These are phyloP conservation scores for Andricus quercusramuli DNA, from an alignment of 2,888 invertebrate species.

Conservation along the genomic window DNA sequence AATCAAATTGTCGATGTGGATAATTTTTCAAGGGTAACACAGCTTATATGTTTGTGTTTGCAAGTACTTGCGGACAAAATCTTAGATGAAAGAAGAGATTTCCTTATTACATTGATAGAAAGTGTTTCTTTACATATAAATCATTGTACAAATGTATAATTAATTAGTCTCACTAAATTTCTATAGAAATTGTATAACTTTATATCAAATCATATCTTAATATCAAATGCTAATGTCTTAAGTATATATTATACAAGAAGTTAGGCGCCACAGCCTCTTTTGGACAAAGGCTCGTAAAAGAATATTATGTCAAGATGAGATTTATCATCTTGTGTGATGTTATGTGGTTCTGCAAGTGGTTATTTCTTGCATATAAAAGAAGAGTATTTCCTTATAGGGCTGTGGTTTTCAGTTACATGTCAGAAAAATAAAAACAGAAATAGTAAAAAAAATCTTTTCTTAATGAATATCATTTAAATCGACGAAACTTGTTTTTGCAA, in stretches of 20 bases:
- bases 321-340: conserved; percentile 24
- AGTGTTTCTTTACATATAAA: background rate
- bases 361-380: conserved; percentile 6
- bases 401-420: background rate
- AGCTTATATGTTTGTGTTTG: background rate
- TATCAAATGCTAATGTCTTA: background rate
- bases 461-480: background rate
- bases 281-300: conserved; percentile 32
- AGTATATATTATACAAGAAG: conserved; percentile 1
- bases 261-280: conserved; percentile 14
- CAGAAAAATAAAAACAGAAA: background rate
- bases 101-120: background rate
- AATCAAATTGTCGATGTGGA: conserved; percentile 20
- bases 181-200: background rate
- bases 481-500: background rate
- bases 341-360: conserved; percentile 14
- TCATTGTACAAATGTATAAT: background rate
- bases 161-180: background rate
- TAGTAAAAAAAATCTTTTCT: background rate
- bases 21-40: background rate
- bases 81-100: too few relatives aligned
- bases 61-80: too few relatives aligned
- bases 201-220: background rate
- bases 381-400: conserved; percentile 18
- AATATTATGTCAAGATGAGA: conserved; percentile 21